A percentile compares a stretch with the other conserved stretches of the same genome.
phyloP scores from a whole-genome alignment of 2,888 invertebrate genomes.

The Macropis europaea region DNA sequence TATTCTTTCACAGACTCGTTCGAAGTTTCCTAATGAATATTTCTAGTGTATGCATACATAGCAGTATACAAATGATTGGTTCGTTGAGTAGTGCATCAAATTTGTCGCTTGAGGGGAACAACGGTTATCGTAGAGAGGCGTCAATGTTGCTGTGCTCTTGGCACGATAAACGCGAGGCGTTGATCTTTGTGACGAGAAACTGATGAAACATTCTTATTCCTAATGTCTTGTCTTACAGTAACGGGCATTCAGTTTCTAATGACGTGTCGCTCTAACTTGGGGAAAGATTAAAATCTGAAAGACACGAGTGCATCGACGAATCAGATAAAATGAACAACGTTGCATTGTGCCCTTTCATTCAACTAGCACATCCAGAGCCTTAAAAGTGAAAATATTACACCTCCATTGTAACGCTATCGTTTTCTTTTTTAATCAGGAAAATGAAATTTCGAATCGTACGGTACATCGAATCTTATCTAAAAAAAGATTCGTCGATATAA shows the following conservation, averaged over 20 bases:
- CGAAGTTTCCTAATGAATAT: neutral
- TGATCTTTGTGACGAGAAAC: neutral
- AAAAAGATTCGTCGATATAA: constrained; percentile 19
- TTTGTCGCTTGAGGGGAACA: constrained; percentile 18
- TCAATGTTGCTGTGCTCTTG: neutral
- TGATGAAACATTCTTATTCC: neutral
- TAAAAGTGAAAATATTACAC: neutral
- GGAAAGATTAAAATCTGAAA: constrained; percentile 13
- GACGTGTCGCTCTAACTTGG: neutral
- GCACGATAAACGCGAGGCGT: neutral
- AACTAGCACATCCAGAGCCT: neutral
- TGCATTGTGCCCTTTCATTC: neutral
- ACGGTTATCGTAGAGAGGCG: neutral
- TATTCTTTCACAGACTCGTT: neutral
- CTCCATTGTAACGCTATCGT: neutral
- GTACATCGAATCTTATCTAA: constrained; percentile 3
- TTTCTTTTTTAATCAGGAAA: neutral
- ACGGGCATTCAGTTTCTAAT: neutral
- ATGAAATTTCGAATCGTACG: neutral
- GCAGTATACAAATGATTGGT: neutral
- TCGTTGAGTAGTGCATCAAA: neutral
- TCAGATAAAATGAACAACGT: constrained; percentile 14
- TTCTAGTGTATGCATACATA: neutral
- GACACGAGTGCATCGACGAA: constrained; percentile 2
- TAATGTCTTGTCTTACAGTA: neutral